phyloP scores from a whole-genome alignment of 2,113 vertebrate species.

The Hylia prasina region DNA sequence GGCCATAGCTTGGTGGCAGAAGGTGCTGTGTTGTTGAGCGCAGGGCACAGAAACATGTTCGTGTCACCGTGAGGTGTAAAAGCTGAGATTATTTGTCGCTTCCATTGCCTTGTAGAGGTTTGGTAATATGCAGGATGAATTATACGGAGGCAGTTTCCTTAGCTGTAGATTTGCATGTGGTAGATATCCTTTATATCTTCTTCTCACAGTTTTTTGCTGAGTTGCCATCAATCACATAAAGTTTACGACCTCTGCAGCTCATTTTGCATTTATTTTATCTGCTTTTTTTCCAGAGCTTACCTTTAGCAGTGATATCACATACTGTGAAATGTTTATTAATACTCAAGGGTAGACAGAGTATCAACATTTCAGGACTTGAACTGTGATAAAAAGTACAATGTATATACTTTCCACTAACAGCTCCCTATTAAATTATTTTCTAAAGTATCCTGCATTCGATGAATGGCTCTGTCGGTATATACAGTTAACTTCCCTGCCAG shows the following conservation, averaged over 20 bases:
- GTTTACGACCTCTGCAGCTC: constrained; percentile 9
- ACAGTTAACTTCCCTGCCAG: neutral
- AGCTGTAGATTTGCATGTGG: neutral
- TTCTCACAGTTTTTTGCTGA: neutral
- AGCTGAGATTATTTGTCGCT: constrained; percentile 32
- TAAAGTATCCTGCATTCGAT: neutral
- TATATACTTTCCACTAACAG: neutral
- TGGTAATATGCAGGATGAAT: neutral
- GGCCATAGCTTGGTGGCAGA: constrained; percentile 29
- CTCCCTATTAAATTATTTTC: neutral
- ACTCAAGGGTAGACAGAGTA: neutral
- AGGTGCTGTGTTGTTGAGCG: neutral
- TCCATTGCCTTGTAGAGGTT: neutral
- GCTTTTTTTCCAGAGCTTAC: constrained; percentile 45
- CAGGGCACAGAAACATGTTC: neutral
- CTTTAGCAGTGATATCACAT: neutral
- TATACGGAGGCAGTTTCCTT: neutral
- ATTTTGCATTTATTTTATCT: constrained; percentile 24
- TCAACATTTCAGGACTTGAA: neutral
- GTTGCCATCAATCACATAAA: constrained; percentile 29
- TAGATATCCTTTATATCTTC: constrained; percentile 2
- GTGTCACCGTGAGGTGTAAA: neutral
- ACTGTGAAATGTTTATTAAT: neutral
- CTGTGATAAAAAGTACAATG: neutral
- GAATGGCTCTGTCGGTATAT: neutral